These are phyloP conservation scores for Ianthella basta DNA, from an alignment of 37 sponge, comb jelly and placozoan genomes.

Conservation along the genomic window DNA sequence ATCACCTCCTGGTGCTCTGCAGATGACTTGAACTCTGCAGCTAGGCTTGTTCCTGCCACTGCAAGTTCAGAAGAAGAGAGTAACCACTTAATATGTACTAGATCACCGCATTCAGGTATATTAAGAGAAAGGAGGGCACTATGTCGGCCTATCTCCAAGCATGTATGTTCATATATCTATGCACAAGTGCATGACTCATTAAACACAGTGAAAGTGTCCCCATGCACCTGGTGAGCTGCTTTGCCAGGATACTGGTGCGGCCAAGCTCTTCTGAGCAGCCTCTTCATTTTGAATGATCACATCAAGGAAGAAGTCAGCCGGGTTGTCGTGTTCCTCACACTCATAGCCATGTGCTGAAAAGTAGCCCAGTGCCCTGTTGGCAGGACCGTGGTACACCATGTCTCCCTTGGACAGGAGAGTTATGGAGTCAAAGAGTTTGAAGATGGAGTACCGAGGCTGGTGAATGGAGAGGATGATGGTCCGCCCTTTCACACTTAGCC, in stretches of 20 bases:
- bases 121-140: too few species aligned
- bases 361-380: constrained; percentile 47
- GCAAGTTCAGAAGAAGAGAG: too few species aligned
- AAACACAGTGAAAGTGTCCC: not conserved
- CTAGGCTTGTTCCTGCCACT: not conserved
- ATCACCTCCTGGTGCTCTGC: not conserved
- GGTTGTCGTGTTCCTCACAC: constrained; percentile 86
- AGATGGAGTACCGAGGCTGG: constrained; percentile 88
- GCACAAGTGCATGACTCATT: not conserved
- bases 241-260: too few species aligned
- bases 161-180: not conserved
- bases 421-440: constrained; percentile 68
- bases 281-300: constrained; percentile 66
- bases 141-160: too few species aligned
- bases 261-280: not conserved
- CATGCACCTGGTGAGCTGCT: too few species aligned
- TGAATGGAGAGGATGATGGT: constrained; percentile 79
- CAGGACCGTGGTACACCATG: constrained; percentile 73
- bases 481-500: constrained; percentile 31
- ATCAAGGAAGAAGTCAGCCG: constrained; percentile 88
- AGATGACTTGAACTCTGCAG: constrained; percentile 23
- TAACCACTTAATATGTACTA: too few species aligned
- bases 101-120: not conserved
- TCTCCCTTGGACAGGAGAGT: constrained; percentile 74
- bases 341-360: constrained; percentile 52